Conservation (phyloP, 2,888 invertebrate species). For the Theretra japonica region DNA sequence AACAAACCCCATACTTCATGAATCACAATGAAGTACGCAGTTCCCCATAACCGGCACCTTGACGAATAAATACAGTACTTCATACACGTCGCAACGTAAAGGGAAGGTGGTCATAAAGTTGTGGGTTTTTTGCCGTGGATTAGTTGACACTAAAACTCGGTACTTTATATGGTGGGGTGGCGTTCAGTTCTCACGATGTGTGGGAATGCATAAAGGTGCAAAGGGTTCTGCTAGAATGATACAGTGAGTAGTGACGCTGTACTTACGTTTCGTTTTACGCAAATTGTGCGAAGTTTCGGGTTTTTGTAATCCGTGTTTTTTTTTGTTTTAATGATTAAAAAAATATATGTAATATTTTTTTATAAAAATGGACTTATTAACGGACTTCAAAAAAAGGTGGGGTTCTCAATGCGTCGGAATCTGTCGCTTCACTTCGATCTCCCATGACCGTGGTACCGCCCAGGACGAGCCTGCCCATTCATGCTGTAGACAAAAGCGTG, state of each 20-base stretch:
- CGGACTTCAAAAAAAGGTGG: no score
- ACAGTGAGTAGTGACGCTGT: conserved; percentile 25
- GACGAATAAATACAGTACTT: conserved; percentile 55
- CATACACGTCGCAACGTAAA: conserved; percentile 53
- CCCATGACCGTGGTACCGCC: no score
- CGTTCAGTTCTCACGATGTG: conserved; percentile 76
- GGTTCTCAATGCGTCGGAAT: no score
- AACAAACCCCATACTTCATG: conserved; percentile 61
- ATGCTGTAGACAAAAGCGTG: no score
- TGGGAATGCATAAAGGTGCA: conserved; percentile 81
- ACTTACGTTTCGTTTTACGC: background rate
- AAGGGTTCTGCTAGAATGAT: conserved; percentile 51
- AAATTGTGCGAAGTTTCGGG: background rate
- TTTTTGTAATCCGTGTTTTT: background rate
- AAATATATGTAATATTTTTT: background rate
- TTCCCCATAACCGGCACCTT: conserved; percentile 48
- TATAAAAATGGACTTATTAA: no score
- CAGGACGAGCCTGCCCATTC: no score
- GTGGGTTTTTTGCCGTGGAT: conserved; percentile 50
- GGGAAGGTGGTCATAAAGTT: conserved; percentile 53
- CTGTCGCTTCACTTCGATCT: no score
- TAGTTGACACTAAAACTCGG: conserved; percentile 54
- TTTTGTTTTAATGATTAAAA: background rate
- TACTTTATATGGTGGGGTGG: conserved; percentile 71
- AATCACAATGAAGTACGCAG: conserved; percentile 58